phyloP scores from a whole-genome alignment of 2,888 invertebrate species.

The Gastracanthus pulcherrimus region DNA sequence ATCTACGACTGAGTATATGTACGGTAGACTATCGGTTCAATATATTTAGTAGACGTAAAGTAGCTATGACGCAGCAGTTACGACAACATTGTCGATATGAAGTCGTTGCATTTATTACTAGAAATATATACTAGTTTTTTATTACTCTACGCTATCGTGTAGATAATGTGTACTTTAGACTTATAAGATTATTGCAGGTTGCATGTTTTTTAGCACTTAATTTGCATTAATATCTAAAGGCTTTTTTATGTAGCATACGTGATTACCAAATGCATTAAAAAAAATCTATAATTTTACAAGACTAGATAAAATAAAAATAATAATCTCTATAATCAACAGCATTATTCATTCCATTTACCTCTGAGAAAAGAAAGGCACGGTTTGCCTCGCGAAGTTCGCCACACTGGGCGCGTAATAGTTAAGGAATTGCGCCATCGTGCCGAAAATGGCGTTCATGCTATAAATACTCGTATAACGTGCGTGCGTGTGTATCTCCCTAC shows the following conservation, averaged over 20 bases:
- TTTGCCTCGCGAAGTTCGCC: slow-evolving; percentile 40
- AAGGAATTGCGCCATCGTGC: slow-evolving; percentile 45
- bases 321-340: too few relatives aligned
- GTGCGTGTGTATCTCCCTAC: too few relatives aligned
- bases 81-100: neutral
- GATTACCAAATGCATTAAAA: too few relatives aligned
- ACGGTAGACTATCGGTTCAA: neutral
- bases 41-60: neutral
- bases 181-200: neutral
- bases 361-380: slow-evolving; percentile 43
- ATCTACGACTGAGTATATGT: neutral
- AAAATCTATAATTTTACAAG: too few relatives aligned
- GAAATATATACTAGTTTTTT: neutral
- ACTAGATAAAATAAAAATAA: too few relatives aligned
- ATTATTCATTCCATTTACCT: slow-evolving; percentile 49
- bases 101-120: neutral
- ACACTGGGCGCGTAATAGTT: slow-evolving; percentile 46
- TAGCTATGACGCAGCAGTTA: neutral
- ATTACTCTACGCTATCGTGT: neutral
- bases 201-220: neutral
- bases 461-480: neutral
- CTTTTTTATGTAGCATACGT: too few relatives aligned
- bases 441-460: slow-evolving; percentile 43
- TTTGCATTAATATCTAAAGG: neutral
- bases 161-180: neutral